Base-by-base conservation (phyloP, 2,797 vertebrate species). In the Remorina albescens region DNA sequence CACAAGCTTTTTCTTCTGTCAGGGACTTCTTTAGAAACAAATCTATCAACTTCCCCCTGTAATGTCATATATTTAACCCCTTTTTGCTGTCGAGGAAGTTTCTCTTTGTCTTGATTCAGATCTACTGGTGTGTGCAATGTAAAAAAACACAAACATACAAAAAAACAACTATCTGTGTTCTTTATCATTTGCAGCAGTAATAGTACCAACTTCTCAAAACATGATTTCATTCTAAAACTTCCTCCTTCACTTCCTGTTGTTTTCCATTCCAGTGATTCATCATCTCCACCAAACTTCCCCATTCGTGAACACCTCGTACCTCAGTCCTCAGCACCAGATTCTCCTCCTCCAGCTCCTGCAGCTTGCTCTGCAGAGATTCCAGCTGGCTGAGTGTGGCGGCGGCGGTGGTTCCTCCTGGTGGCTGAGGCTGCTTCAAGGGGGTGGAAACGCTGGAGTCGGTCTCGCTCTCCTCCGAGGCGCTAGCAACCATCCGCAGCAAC, bases 341-440 rank as follows among this genome's bases (percentile, higher is more conserved):
- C 88, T 99, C 97, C 84, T 99, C 98, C 83, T 99, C 98, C 87
- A 99, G 88, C 9, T 98, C 96, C 71, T 95, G 94, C 68, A 99
- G 95, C 77, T 98, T 99, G 73, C 93, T 91, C 65, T 99, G 96
- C 82, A 99, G 89, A 49, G 86, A 92, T 89, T 99, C 97, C 93
- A 99, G 91, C 85, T 99, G 97, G 84, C 94, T 68, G 23, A 98
- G 94, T 0, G 96, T 93, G 0, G 95, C 91, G 0, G 93, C 85
- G 0, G 94, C 71, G 0, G 71, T 4, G 34, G 64, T 7, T 0
- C 66, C 82, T 1, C 51, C 95, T 15, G 89, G 88, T 0, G 89
- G 93, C 42, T 91, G 94, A 0, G 93, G 91, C 77, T 95, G 95
- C 21, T 89, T 92, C 39, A 95, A 94, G 0, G 97, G 97, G 0